Evolutionary conservation across 2,888 invertebrate species (phyloP).

Genomic region (Temnothorax ravouxi): DNA sequence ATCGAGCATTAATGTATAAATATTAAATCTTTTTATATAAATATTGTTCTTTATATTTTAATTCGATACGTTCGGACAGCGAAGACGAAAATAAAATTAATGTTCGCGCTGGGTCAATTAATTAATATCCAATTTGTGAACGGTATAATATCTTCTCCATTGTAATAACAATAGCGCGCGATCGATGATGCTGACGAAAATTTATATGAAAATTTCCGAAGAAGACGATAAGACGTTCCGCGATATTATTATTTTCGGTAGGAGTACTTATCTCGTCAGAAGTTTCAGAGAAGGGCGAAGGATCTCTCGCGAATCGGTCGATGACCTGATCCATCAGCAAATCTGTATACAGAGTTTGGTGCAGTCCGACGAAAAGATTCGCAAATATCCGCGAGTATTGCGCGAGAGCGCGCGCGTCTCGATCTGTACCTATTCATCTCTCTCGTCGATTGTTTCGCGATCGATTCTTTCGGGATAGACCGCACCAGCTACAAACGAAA

Average conservation of each 20-base stretch:
- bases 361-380: conserved; percentile 19
- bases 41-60: background rate
- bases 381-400: conserved; percentile 17
- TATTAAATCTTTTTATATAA: background rate
- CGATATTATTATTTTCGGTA: conserved; percentile 35
- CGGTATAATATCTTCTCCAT: background rate
- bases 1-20: background rate
- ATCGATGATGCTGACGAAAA: conserved; percentile 22
- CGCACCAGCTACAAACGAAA: background rate
- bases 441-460: background rate
- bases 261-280: conserved; percentile 61
- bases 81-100: background rate
- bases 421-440: background rate
- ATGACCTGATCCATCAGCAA: conserved; percentile 56
- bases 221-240: conserved; percentile 10
- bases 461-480: background rate
- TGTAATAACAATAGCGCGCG: conserved; percentile 36
- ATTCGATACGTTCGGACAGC: too few relatives aligned
- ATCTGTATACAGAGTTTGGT: conserved; percentile 38
- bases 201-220: background rate
- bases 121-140: background rate
- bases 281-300: conserved; percentile 67
- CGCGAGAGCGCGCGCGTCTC: conserved; percentile 30
- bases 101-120: background rate
- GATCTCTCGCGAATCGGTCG: conserved; percentile 63